A percentile compares a stretch with the other conserved stretches of the same genome.
These are phyloP conservation scores for Rhagonycha fulva DNA, from an alignment of 2,888 invertebrate genomes.

Conservation along the genomic window DNA sequence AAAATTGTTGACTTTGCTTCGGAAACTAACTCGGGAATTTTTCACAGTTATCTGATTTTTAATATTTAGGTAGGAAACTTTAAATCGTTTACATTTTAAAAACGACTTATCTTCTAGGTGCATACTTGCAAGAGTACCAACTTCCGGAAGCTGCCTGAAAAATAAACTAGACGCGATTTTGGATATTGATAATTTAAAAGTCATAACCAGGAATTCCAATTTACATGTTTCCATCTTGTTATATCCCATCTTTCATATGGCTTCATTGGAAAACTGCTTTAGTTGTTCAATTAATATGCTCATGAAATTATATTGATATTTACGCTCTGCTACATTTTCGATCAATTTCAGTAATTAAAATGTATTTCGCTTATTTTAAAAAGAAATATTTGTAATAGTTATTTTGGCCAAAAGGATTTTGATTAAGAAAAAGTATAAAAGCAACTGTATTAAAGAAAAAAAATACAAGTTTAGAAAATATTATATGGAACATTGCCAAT, in stretches of 20 bases:
- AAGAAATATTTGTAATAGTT: neutral
- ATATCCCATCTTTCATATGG: too few relatives aligned
- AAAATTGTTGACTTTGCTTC: neutral
- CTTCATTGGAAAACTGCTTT: too few relatives aligned
- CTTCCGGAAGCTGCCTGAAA: neutral
- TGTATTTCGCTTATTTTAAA: neutral
- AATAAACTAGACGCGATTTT: neutral
- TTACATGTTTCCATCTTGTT: too few relatives aligned
- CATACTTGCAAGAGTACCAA: neutral
- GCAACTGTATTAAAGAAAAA: conserved; percentile 4
- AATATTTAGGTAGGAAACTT: neutral
- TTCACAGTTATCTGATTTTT: neutral
- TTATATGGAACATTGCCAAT: conserved; percentile 24
- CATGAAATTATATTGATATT: neutral
- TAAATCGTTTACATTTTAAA: neutral
- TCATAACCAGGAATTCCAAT: too few relatives aligned
- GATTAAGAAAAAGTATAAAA: neutral
- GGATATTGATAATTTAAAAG: neutral
- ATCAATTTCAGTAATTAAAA: neutral
- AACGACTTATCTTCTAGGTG: neutral
- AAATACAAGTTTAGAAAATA: conserved; percentile 14
- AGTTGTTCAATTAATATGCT: too few relatives aligned
- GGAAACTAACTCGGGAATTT: neutral
- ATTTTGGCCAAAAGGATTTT: neutral
- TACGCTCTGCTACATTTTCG: neutral